phyloP scores from a whole-genome alignment of 2,113 vertebrate species.

The Nettapus auritus region DNA sequence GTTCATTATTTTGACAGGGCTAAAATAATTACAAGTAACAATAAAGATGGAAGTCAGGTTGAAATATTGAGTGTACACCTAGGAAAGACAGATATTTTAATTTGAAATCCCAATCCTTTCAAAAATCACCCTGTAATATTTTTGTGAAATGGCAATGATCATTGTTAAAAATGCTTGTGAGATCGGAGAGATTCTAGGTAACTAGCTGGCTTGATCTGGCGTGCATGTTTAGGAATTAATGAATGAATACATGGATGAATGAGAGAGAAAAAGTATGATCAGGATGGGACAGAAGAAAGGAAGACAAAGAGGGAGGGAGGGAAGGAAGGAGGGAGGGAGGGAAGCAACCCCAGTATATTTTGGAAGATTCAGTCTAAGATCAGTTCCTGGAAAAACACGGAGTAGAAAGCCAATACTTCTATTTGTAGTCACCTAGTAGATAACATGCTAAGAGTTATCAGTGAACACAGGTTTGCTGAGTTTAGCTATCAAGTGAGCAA shows the following conservation, averaged over 20 bases:
- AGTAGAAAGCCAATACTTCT: not conserved
- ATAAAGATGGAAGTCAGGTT: not conserved
- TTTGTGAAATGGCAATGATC: not conserved
- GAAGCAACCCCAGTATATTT: not conserved
- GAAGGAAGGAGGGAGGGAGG: not conserved
- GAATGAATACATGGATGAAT: not conserved
- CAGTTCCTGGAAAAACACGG: not conserved
- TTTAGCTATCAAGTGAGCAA: not conserved
- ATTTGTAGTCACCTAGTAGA: not conserved
- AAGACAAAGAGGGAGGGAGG: not conserved
- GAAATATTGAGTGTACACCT: not conserved
- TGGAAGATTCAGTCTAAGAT: not conserved
- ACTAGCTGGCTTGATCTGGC: not conserved
- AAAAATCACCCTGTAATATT: not conserved
- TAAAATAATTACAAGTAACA: not conserved
- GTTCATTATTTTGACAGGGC: not conserved
- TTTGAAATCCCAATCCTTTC: not conserved
- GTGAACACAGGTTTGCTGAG: not conserved
- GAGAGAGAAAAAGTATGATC: not conserved
- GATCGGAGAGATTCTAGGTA: not conserved
- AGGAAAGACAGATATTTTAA: not conserved
- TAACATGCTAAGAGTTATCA: not conserved
- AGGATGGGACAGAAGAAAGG: no score
- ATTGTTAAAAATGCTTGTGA: not conserved
- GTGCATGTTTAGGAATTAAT: not conserved